phyloP scores from a whole-genome alignment of 2,888 invertebrate species.

The Amphipoea oculea region DNA sequence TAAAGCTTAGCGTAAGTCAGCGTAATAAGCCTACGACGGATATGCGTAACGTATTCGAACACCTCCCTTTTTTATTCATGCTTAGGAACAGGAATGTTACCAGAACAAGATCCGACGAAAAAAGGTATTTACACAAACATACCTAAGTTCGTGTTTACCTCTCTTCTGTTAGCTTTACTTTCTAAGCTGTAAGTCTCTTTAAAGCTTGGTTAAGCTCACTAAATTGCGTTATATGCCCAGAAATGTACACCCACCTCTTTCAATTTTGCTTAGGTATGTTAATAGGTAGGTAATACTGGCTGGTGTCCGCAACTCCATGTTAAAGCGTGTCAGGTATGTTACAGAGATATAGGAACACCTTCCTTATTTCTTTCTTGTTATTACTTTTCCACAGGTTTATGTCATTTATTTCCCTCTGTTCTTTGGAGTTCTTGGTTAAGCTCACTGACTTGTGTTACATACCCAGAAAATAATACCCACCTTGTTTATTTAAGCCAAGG shows the following conservation, averaged over 20 bases:
- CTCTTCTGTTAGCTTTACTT: slow-evolving; percentile 1
- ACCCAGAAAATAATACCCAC: not conserved
- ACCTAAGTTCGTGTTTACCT: slow-evolving; percentile 6
- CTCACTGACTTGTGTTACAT: slow-evolving; percentile 14
- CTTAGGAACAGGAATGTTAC: not conserved
- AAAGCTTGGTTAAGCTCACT: slow-evolving; percentile 7
- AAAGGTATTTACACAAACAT: slow-evolving; percentile 9
- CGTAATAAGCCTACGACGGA: slow-evolving; percentile 9
- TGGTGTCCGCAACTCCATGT: not conserved
- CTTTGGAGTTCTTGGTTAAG: not conserved
- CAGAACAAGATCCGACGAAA: slow-evolving; percentile 14
- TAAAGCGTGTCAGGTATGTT: not conserved
- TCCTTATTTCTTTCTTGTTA: not conserved
- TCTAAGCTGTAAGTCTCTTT: slow-evolving; percentile 15
- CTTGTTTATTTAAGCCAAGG: not conserved
- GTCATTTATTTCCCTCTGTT: not conserved
- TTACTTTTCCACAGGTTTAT: not conserved
- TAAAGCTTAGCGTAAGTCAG: slow-evolving; percentile 8
- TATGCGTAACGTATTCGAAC: not conserved
- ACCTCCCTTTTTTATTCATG: slow-evolving; percentile 8
- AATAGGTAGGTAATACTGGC: not conserved
- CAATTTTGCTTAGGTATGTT: not conserved
- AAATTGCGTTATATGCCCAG: slow-evolving; percentile 7
- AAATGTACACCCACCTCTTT: slow-evolving; percentile 17
- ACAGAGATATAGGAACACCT: not conserved